These are phyloP conservation scores for Dicrurus megarhynchus DNA, from an alignment of 2,113 vertebrate species.

Conservation along the genomic window DNA sequence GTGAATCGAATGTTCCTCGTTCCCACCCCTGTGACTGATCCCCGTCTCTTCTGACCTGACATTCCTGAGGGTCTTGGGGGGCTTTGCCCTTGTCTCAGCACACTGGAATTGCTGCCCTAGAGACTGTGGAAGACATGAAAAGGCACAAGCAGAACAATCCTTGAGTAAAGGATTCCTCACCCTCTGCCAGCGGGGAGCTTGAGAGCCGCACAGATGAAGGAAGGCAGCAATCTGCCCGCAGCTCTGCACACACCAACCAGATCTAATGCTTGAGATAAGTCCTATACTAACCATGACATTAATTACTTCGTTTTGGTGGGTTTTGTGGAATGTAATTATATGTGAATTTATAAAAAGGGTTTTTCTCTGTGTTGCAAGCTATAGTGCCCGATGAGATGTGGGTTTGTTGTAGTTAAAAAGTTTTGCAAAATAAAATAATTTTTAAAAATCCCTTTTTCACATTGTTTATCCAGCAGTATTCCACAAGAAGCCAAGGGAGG, in stretches of 20 bases:
- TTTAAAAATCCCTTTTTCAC: not conserved
- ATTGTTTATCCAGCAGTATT: fast-evolving
- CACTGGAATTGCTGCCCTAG: not conserved
- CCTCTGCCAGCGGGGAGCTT: not conserved
- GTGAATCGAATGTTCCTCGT: fast-evolving
- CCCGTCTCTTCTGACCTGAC: not conserved
- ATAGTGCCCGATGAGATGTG: not conserved
- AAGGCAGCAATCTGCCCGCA: not conserved
- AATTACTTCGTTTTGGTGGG: not conserved
- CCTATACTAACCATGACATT: not conserved
- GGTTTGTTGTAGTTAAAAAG: not conserved
- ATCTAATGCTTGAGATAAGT: not conserved
- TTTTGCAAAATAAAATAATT: not conserved
- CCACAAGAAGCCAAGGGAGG: not conserved
- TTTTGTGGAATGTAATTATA: not conserved
- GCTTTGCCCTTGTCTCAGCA: too few species aligned
- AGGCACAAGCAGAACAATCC: fast-evolving
- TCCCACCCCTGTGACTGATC: not conserved
- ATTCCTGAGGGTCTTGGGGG: fast-evolving
- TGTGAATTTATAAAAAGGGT: not conserved
- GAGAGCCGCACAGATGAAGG: fast-evolving
- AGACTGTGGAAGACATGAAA: not conserved
- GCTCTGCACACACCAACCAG: not conserved
- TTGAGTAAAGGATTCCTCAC: not conserved
- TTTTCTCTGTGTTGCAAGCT: not conserved